Evolutionary conservation across 2,888 invertebrate genomes (phyloP).

Genomic region (Drosophila antonietae): DNA sequence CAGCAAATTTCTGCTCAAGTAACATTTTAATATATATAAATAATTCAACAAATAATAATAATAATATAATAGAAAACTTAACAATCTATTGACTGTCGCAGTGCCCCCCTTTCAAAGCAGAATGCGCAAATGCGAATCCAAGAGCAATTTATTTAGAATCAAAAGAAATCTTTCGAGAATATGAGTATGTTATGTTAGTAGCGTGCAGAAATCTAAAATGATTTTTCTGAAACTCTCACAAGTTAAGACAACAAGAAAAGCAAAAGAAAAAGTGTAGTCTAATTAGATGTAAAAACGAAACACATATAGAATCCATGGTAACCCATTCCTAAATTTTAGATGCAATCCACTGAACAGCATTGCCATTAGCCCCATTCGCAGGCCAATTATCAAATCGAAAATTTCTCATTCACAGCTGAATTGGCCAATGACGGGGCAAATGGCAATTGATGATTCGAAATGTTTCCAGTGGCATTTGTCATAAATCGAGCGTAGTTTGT

Average conservation of each 20-base stretch:
- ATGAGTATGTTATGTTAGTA: constrained; percentile 42
- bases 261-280: constrained; percentile 12
- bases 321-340: constrained; percentile 56
- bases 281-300: constrained; percentile 43
- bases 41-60: not conserved
- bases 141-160: constrained; percentile 65
- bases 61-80: not conserved
- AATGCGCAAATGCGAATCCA: constrained; percentile 26
- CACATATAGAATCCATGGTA: constrained; percentile 50
- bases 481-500: constrained; percentile 48
- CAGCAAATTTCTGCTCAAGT: constrained; percentile 35
- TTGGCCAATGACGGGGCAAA: not conserved
- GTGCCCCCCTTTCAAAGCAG: constrained; percentile 2
- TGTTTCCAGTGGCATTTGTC: constrained; percentile 13
- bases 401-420: not conserved
- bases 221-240: constrained; percentile 52
- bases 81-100: constrained; percentile 72
- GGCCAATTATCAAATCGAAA: constrained; percentile 2
- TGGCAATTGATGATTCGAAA: not conserved
- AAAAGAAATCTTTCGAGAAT: constrained; percentile 35
- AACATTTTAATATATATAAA: constrained; percentile 4
- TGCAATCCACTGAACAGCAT: constrained; percentile 15
- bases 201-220: constrained; percentile 18
- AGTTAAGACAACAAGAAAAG: constrained; percentile 2
- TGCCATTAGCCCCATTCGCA: not conserved